These are phyloP conservation scores for Mythimna albipuncta DNA, from an alignment of 2,888 invertebrate genomes.

Conservation along the genomic window DNA sequence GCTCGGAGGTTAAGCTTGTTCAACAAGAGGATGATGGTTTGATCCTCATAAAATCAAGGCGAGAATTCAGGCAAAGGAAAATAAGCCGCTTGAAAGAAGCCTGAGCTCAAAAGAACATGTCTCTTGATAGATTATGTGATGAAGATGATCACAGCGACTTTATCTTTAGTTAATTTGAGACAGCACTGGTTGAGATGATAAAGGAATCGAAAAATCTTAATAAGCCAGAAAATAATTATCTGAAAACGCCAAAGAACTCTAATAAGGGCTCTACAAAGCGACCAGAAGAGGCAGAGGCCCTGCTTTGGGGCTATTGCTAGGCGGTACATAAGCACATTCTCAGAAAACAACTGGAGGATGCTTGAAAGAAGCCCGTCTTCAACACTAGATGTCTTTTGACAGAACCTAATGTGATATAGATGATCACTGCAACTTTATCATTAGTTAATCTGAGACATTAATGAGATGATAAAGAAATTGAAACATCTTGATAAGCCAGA, in stretches of 20 bases:
- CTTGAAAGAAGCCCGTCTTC: not conserved
- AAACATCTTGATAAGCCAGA: too few relatives aligned
- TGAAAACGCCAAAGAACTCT: not conserved
- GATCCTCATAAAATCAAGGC: not conserved
- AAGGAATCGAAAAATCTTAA: too few relatives aligned
- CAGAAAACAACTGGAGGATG: too few relatives aligned
- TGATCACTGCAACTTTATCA: not conserved
- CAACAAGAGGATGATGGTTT: not conserved
- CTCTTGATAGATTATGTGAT: not conserved
- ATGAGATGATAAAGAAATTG: too few relatives aligned
- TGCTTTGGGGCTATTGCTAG: not conserved
- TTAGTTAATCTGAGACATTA: too few relatives aligned
- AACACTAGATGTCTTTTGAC: not conserved
- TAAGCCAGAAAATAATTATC: not conserved
- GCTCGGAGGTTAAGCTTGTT: conserved; percentile 8
- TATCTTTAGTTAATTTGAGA: too few relatives aligned
- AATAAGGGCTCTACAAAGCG: too few relatives aligned
- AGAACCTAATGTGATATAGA: not conserved
- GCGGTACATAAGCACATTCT: not conserved
- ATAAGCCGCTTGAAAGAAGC: not conserved
- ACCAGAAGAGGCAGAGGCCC: not conserved
- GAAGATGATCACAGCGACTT: not conserved
- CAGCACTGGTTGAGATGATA: too few relatives aligned
- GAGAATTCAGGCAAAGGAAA: not conserved
- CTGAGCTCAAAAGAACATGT: not conserved